Conservation (phyloP, 53 echinoderm and acorn worm genomes). For the Henricia sp. region DNA sequence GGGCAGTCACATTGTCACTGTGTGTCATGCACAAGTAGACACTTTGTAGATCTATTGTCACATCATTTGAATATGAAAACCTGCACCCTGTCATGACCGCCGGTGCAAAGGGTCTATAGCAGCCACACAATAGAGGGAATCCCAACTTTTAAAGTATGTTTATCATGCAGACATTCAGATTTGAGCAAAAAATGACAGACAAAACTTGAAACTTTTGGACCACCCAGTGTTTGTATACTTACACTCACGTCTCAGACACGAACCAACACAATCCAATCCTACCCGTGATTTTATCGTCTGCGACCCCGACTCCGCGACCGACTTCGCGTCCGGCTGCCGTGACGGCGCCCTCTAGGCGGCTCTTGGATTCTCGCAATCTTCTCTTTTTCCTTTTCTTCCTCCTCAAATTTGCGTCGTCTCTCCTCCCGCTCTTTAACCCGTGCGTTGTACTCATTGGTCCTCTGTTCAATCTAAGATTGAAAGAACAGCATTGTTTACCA, state of each 20-base stretch:
- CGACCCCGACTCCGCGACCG: slow-evolving; percentile 56
- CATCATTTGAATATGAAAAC: no score
- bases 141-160: no score
- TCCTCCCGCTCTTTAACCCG: slow-evolving; percentile 36
- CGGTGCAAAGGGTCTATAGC: no score
- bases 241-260: neutral
- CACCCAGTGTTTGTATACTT: slow-evolving; percentile 29
- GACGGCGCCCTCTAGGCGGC: neutral
- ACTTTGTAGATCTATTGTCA: no score
- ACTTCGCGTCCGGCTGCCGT: slow-evolving; percentile 15
- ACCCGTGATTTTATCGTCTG: neutral
- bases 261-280: neutral
- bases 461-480: slow-evolving; percentile 26
- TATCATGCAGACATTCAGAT: no score
- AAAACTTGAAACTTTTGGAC: slow-evolving; percentile 55
- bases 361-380: neutral
- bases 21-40: no score
- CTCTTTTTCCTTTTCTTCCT: slow-evolving; percentile 15
- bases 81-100: no score
- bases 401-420: slow-evolving; percentile 21
- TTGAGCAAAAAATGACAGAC: no score
- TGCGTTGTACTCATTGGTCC: slow-evolving; percentile 7
- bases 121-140: no score
- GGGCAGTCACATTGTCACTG: no score
- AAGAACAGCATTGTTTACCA: neutral